A percentile compares a stretch with the other conserved stretches of the same genome.
Conservation (phyloP, 2,888 invertebrate species). For the Rhingia rostrata region DNA sequence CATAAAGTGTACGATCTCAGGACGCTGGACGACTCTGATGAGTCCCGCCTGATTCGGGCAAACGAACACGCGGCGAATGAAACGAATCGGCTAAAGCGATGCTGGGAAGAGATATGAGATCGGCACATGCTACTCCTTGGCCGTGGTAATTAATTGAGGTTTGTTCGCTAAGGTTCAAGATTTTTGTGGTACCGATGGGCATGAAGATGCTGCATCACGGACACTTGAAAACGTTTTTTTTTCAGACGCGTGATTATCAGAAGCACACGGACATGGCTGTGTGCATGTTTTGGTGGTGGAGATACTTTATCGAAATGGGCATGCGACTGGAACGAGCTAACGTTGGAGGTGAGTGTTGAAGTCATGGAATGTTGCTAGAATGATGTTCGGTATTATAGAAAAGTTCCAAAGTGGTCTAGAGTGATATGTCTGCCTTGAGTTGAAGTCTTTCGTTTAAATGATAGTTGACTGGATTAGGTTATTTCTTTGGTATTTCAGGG, state of each 20-base stretch:
- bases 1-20: conserved; percentile 56
- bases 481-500: no score
- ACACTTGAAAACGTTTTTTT: conserved; percentile 42
- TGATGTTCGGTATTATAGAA: neutral
- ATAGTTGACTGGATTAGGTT: no score
- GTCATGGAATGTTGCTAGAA: conserved; percentile 35
- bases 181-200: conserved; percentile 39
- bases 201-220: conserved; percentile 48
- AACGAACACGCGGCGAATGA: conserved; percentile 56
- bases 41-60: conserved; percentile 49
- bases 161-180: conserved; percentile 47
- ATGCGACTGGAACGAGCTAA: conserved; percentile 37
- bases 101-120: conserved; percentile 62
- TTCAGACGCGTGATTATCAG: conserved; percentile 53
- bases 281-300: conserved; percentile 50
- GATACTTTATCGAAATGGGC: conserved; percentile 45
- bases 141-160: conserved; percentile 70
- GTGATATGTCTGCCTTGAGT: no score
- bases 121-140: conserved; percentile 73
- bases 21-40: conserved; percentile 50
- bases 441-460: no score
- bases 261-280: conserved; percentile 42
- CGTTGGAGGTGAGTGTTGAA: conserved; percentile 16
- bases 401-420: no score
- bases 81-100: conserved; percentile 54